Evolutionary conservation across 1,140 invertebrate species (phyloP).

Genomic region (Drosophila suzukii): DNA sequence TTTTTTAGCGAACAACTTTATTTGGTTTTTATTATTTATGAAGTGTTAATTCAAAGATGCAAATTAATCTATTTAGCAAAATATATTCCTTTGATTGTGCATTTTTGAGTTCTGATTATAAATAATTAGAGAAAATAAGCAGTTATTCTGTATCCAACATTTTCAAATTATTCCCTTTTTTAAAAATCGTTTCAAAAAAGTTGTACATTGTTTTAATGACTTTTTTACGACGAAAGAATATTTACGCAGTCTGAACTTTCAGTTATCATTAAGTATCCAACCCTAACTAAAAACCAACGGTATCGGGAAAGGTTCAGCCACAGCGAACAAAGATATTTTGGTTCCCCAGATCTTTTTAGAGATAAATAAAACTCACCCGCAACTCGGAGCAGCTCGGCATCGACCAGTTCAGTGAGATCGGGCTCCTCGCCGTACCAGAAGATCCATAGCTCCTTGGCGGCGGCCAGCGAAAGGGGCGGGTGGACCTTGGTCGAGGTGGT

Average conservation of each 20-base stretch:
- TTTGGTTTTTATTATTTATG: neutral
- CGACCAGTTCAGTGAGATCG: slow-evolving; percentile 92
- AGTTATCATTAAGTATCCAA: too few relatives aligned
- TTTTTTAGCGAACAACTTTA: neutral
- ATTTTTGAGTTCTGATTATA: too few relatives aligned
- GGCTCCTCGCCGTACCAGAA: slow-evolving; percentile 99
- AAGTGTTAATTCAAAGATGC: neutral
- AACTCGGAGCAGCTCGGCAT: slow-evolving; percentile 90
- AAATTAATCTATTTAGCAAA: neutral
- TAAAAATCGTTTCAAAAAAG: too few relatives aligned
- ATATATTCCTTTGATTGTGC: too few relatives aligned
- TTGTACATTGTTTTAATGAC: too few relatives aligned
- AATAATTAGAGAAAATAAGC: too few relatives aligned
- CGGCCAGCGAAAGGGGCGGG: slow-evolving; percentile 90
- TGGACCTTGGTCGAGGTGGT: slow-evolving; percentile 84
- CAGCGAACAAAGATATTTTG: neutral
- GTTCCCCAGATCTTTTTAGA: too few relatives aligned
- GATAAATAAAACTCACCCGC: slow-evolving; percentile 88
- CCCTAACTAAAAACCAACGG: too few relatives aligned
- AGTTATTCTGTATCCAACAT: too few relatives aligned
- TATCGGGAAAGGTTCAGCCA: neutral
- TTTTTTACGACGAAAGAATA: too few relatives aligned
- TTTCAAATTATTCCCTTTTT: too few relatives aligned
- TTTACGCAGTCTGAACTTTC: too few relatives aligned
- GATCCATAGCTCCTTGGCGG: slow-evolving; percentile 98